Base-by-base conservation (phyloP, 2,888 invertebrate species). In the Acronicta psi region DNA sequence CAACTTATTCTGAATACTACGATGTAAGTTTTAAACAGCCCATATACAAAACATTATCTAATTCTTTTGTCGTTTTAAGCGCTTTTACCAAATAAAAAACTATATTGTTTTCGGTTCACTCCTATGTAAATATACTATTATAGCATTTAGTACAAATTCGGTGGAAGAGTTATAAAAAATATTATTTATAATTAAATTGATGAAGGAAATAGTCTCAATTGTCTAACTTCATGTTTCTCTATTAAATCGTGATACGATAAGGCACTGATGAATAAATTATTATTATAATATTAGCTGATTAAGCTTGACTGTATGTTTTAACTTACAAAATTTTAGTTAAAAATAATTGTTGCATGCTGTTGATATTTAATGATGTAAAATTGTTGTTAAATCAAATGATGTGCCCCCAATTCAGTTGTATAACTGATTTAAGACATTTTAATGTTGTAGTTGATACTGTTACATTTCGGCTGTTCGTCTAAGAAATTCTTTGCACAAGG, bases 141-240 rank as follows among this genome's bases (percentile, higher is more conserved):
- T 87, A 92, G 91, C 82, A 84, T 88, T 92, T 93, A 92, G 93
- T 93, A 91, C 92, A 93, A 93, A 87, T 85, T 87, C 85, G 91
- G 91, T 92, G 90, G 88, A 91, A 89, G 90, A 85, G 80, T 80
- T 82, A 66, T 64, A 68, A 60, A 68, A 76, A 77, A 72, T 74
- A 82, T 79, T 82, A 82, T 82, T 82, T 84, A 78, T 81, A 75
- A 77, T 73, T 63, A 69, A 75, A 73, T 73, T 72, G 63, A 73
- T 53, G 55, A 71, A 61, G 77, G 69, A 73, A 79, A 77, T 74
- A 71, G 69, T 80, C 77, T 85, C 77, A 80, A 77, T 67, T 75
- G 71, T 59, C 44, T 67, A 68, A 70, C 58, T 70, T 50, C 59
- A 53, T 64, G 63, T 65, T 71, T 69, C 47, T 69, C 59, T 68